A percentile compares a stretch with the other conserved stretches of the same genome.
Conservation (phyloP, 2,797 vertebrate genomes). For the Anomalospiza imberbis region DNA sequence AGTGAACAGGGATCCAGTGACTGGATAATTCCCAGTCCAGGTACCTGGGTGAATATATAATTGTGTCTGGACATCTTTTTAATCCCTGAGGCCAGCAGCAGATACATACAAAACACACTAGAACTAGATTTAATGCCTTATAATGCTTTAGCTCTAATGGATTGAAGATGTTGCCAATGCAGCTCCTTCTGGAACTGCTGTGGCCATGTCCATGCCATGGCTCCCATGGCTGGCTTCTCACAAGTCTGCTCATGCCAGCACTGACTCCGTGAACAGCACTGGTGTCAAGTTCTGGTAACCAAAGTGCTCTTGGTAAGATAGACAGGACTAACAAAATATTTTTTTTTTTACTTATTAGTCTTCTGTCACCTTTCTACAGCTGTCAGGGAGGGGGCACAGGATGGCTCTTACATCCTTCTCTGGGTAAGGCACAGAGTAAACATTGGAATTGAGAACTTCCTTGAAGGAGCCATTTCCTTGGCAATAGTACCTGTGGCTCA, state of each 20-base stretch:
- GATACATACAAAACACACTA: neutral
- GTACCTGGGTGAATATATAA: neutral
- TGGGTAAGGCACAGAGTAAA: neutral
- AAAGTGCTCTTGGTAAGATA: neutral
- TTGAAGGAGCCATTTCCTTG: neutral
- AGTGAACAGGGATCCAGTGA: neutral
- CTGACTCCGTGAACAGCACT: neutral
- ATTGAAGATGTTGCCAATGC: neutral
- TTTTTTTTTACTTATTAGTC: neutral
- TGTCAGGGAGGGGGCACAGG: neutral
- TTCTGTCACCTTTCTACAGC: neutral
- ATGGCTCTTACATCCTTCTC: neutral
- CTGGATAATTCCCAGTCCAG: neutral
- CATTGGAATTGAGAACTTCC: neutral
- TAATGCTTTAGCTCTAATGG: neutral
- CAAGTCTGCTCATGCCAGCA: neutral
- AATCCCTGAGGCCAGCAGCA: neutral
- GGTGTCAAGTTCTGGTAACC: neutral
- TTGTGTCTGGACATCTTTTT: neutral
- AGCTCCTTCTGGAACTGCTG: neutral
- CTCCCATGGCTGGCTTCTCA: neutral
- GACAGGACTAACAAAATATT: neutral
- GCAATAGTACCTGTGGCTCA: neutral
- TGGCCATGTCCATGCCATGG: neutral
- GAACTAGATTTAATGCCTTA: neutral